Conservation (phyloP, 2,888 invertebrate species). For the Tiliacea aurago region DNA sequence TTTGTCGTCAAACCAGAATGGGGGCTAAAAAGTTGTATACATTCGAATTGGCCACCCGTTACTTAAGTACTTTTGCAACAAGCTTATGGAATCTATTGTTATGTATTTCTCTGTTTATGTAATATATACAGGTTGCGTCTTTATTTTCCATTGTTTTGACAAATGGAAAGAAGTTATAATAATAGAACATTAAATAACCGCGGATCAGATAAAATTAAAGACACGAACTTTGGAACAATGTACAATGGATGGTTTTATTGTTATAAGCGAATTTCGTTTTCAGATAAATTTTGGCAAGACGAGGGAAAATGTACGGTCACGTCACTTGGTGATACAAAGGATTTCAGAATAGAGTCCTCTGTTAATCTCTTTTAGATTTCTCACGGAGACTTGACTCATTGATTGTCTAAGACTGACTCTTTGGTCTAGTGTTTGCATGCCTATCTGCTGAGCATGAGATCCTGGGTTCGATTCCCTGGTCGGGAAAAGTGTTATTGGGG, state of each 20-base stretch:
- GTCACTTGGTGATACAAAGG: background rate
- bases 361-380: background rate
- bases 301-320: slow-evolving; percentile 12
- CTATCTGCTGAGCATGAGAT: no score
- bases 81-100: slow-evolving; percentile 27
- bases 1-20: no score
- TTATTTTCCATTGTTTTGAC: slow-evolving; percentile 38
- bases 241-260: slow-evolving; percentile 40
- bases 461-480: no score
- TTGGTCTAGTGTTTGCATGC: no score
- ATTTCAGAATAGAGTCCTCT: background rate
- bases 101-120: slow-evolving; percentile 25
- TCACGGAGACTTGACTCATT: background rate
- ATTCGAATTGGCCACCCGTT: no score
- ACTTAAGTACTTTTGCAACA: slow-evolving; percentile 3
- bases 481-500: no score
- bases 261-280: slow-evolving; percentile 25
- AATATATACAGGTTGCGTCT: slow-evolving; percentile 27
- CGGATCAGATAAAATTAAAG: slow-evolving; percentile 33
- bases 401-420: background rate
- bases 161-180: slow-evolving; percentile 24
- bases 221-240: slow-evolving; percentile 40
- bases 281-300: slow-evolving; percentile 13
- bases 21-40: no score
- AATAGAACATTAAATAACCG: slow-evolving; percentile 8